Conservation (phyloP, 1,140 invertebrate species). For the Pseudomyrmex pallidus region DNA sequence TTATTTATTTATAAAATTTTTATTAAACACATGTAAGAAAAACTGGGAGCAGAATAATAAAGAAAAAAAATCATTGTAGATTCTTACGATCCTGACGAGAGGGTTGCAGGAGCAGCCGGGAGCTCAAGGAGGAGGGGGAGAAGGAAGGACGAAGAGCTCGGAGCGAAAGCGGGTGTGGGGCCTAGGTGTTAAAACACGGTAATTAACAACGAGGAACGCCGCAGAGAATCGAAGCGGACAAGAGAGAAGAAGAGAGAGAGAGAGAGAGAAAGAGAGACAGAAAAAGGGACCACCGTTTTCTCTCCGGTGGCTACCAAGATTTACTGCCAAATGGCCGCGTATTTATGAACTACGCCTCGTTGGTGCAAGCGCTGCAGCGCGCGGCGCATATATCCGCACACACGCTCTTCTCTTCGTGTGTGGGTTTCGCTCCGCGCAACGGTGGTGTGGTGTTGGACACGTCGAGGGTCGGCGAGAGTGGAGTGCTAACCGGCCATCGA, state of each 20-base stretch:
- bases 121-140: constrained; percentile 8
- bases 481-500: constrained; percentile 83
- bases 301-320: constrained; percentile 82
- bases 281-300: constrained; percentile 76
- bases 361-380: constrained; percentile 62
- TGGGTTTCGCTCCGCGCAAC: constrained; percentile 36
- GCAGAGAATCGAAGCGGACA: constrained; percentile 69
- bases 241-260: constrained; percentile 30
- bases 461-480: constrained; percentile 71
- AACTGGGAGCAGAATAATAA: no score
- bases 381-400: constrained; percentile 69
- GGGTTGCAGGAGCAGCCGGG: constrained; percentile 24
- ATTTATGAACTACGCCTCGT: constrained; percentile 83
- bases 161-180: constrained; percentile 69
- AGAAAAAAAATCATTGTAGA: no score
- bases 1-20: no score
- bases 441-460: constrained; percentile 58
- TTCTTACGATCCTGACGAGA: constrained; percentile 31
- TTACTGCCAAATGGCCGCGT: constrained; percentile 82
- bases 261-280: constrained; percentile 61
- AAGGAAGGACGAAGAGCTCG: constrained; percentile 50
- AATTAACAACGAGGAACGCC: constrained; percentile 83
- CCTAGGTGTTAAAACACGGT: constrained; percentile 85
- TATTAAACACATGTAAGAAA: no score
- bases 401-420: constrained; percentile 35